These are phyloP conservation scores for Phorcus lineatus DNA, from an alignment of 2,888 invertebrate genomes.

Conservation along the genomic window DNA sequence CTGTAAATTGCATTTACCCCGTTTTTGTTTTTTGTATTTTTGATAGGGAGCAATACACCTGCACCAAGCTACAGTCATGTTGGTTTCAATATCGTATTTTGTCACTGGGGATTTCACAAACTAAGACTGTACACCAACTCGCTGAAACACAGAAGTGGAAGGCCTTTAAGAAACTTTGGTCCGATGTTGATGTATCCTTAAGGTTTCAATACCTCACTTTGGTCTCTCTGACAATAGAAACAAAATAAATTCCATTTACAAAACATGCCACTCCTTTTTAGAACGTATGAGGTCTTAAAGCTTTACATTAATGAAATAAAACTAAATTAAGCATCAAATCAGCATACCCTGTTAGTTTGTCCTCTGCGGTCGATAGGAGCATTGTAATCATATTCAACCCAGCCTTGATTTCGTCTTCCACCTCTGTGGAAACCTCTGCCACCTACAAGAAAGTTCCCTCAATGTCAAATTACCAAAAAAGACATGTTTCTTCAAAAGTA, in stretches of 20 bases:
- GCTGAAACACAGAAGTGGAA: conserved; percentile 25
- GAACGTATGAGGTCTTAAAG: too few relatives aligned
- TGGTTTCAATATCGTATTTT: neutral
- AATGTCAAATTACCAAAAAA: conserved; percentile 4
- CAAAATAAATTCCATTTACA: too few relatives aligned
- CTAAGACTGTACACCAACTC: conserved; percentile 29
- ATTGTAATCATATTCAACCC: conserved; percentile 69
- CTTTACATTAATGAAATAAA: too few relatives aligned
- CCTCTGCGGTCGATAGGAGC: conserved; percentile 37
- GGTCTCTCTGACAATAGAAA: too few relatives aligned
- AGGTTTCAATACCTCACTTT: too few relatives aligned
- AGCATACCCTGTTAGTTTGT: conserved; percentile 43
- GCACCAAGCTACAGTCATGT: conserved; percentile 24
- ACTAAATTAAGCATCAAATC: neutral
- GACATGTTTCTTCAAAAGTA: neutral
- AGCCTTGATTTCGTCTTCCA: conserved; percentile 59
- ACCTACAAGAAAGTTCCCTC: conserved; percentile 19
- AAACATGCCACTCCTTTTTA: too few relatives aligned
- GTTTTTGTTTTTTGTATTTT: neutral
- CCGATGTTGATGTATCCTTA: neutral
- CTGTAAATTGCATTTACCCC: neutral
- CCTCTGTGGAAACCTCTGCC: conserved; percentile 46
- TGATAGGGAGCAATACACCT: conserved; percentile 5
- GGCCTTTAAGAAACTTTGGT: neutral
- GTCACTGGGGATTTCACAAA: neutral